Conservation (phyloP, 2,797 vertebrate genomes). For the Sebastes oblongus region DNA sequence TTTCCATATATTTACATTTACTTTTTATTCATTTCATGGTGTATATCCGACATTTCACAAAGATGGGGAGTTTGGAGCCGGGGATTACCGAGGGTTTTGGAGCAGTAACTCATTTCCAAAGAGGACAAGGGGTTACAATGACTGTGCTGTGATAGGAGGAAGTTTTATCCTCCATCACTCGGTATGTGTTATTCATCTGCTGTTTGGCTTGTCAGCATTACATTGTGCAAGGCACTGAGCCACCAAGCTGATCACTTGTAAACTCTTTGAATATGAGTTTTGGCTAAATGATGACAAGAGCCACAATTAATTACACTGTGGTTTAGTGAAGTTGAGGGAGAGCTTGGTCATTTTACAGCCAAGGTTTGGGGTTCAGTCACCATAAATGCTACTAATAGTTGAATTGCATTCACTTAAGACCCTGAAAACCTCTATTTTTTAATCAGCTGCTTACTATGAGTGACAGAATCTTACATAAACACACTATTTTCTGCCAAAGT, state of each 20-base stretch:
- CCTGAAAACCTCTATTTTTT: background rate
- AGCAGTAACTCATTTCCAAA: constrained; percentile 35
- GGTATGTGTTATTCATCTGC: constrained; percentile 7
- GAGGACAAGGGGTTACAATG: constrained; percentile 19
- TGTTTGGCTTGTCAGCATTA: constrained; percentile 32
- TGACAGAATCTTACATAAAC: background rate
- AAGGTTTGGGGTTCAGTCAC: background rate
- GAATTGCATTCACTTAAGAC: background rate
- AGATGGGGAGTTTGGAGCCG: constrained; percentile 4
- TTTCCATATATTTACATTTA: constrained; percentile 59
- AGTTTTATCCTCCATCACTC: constrained; percentile 26
- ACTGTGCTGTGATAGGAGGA: background rate
- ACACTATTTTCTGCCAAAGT: background rate
- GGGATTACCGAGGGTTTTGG: constrained; percentile 42
- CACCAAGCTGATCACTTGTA: background rate
- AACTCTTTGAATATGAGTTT: constrained; percentile 4
- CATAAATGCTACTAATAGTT: background rate
- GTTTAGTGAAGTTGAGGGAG: background rate
- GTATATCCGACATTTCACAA: constrained; percentile 31
- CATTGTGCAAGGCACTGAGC: constrained; percentile 1
- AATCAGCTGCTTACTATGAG: background rate
- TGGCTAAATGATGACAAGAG: background rate
- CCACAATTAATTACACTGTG: background rate
- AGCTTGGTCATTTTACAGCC: background rate
- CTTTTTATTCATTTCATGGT: constrained; percentile 28